A percentile compares a stretch with the other conserved stretches of the same genome.
Conservation (phyloP, 2,113 vertebrate genomes). For the Heliornis fulica region DNA sequence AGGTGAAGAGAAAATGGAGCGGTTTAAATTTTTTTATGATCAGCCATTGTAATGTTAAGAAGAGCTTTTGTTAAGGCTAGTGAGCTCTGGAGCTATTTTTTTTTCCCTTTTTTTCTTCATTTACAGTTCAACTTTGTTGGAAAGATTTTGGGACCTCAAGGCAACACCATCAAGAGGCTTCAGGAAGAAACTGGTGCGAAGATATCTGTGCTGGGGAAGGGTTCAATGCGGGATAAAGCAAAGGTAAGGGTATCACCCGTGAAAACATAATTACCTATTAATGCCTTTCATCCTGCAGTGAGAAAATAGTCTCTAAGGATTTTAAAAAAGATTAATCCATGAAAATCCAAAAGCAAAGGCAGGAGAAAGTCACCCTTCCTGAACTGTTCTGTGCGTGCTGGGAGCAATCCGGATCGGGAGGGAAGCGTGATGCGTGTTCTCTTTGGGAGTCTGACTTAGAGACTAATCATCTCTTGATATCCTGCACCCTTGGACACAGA, state of each 20-base stretch:
- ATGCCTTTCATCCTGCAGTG: neutral
- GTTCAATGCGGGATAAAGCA: conserved; percentile 95
- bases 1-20: neutral
- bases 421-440: neutral
- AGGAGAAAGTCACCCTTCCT: neutral
- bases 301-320: neutral
- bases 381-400: neutral
- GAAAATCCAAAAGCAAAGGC: neutral
- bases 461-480: neutral
- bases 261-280: rapidly evolving
- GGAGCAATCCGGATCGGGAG: neutral
- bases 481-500: neutral
- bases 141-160: conserved; percentile 97
- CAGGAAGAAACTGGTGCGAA: conserved; percentile 85
- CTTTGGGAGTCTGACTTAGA: neutral
- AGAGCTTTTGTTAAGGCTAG: neutral
- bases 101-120: neutral
- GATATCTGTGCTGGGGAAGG: conserved; percentile 94
- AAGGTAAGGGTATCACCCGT: conserved; percentile 76
- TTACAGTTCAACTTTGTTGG: conserved; percentile 97
- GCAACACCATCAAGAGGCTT: conserved; percentile 93
- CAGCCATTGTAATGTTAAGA: neutral
- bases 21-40: neutral
- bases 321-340: neutral
- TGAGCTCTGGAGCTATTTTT: neutral